A percentile compares a stretch with the other conserved stretches of the same genome.
These are phyloP conservation scores for Chelonoidis abingdonii DNA, from an alignment of 2,113 vertebrate species.

Conservation along the genomic window DNA sequence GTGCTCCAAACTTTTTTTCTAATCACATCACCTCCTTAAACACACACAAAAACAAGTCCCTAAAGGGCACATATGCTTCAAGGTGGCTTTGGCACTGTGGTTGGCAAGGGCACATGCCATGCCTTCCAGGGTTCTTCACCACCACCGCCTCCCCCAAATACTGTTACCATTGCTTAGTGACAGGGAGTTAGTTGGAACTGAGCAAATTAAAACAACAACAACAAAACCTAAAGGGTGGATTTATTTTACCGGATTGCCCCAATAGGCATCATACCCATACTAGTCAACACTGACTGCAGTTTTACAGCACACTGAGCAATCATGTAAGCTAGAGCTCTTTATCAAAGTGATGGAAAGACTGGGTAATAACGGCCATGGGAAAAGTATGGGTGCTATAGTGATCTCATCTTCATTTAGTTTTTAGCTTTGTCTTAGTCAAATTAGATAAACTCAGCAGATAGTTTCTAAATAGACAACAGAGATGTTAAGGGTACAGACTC, in stretches of 20 bases:
- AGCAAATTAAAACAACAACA: not conserved
- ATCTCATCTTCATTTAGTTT: not conserved
- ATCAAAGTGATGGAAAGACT: not conserved
- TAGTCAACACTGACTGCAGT: too few species aligned
- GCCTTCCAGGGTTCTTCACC: not conserved
- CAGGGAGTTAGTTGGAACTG: not conserved
- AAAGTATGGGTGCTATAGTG: not conserved
- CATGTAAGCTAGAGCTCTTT: not conserved
- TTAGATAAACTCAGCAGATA: not conserved
- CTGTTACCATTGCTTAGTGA: not conserved
- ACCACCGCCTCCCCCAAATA: not conserved
- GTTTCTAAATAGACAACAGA: not conserved
- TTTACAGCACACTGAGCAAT: not conserved
- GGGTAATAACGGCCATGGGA: not conserved
- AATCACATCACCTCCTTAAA: not conserved
- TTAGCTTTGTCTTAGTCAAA: not conserved
- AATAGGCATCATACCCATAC: rapidly evolving
- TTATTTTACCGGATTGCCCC: not conserved
- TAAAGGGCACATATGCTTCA: not conserved
- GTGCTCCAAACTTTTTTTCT: not conserved
- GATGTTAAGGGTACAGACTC: not conserved
- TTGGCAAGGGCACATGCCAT: not conserved
- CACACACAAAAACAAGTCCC: not conserved
- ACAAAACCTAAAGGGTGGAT: not conserved
- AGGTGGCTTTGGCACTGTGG: not conserved